Base-by-base conservation (phyloP, 2,888 invertebrate species). In the Macrosoma leucophasiata region DNA sequence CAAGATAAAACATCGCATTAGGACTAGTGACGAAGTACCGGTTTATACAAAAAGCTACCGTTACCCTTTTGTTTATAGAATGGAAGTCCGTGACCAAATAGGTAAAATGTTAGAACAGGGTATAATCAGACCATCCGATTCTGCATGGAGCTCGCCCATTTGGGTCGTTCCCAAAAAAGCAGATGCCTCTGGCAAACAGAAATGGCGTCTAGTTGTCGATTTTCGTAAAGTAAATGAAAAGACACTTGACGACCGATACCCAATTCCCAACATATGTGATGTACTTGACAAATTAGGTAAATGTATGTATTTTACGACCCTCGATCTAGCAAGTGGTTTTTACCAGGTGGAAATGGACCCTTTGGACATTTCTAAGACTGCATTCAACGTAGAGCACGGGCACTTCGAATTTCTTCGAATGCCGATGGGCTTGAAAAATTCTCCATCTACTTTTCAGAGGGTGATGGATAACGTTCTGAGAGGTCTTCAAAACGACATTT, bases 401-500 rank as follows among this genome's bases (percentile, higher is more conserved):
- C 51, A 51, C 23, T 46, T 31, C 8, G 43, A 46, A 29, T 46
- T 45, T 29, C 8, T 42, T 2, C 25, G 46, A 8, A 50, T 48
- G 48, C 46, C 45, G 2, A 43, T 50, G 39, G 39, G 47, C n/a
- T 13, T 50, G 2, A 48, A 43, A 24, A 46, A 57, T 27, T 48
- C 52, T 1, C 50, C 52, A 1, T 31, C 53, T 0, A 60, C 55
- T 1, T 62, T 64, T 29, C 56, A 57, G 39, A 29, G 59, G 2
- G 36, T 39, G 1, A 41, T 34, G 47, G 48, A 56, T 18, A 33
- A 36, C 30, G 42, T 52, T 3, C 31, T 60, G 0, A 27, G 29
- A 4, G 55, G 50, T 2, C 13, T 55, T 8, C 43, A 48, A 30
- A 51, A 48, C 3, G 41, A 48, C 13, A 23, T 40, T 20, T 50